phyloP scores from a whole-genome alignment of 2,113 vertebrate species.

The Murina feae region DNA sequence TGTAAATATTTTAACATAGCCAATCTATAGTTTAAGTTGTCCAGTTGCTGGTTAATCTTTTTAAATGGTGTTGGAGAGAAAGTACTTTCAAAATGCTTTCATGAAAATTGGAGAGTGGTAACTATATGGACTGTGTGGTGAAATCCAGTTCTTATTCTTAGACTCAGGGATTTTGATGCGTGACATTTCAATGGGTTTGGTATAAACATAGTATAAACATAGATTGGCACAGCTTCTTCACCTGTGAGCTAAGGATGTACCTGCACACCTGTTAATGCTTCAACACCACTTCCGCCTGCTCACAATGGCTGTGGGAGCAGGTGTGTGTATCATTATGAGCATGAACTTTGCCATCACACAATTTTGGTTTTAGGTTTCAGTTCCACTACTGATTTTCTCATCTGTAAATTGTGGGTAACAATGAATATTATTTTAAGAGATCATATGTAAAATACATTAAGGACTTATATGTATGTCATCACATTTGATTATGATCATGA shows the following conservation, averaged over 20 bases:
- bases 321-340: background rate
- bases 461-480: background rate
- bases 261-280: background rate
- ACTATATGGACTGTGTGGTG: background rate
- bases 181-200: background rate
- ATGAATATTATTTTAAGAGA: background rate
- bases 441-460: background rate
- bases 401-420: background rate
- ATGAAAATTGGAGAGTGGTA: background rate
- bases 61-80: background rate
- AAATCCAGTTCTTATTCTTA: background rate
- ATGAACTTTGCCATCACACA: background rate
- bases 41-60: background rate
- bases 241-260: too few species aligned
- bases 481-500: background rate
- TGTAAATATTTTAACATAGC: constrained; percentile 28
- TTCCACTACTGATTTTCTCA: background rate
- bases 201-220: background rate
- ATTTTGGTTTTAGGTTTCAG: background rate
- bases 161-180: background rate
- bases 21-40: background rate
- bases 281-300: background rate
- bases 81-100: background rate
- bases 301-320: too few species aligned
- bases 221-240: background rate